Evolutionary conservation across 2,888 invertebrate species (phyloP), one percentile per base, ranked within the genome.

Genomic region (Automeris io): DNA sequence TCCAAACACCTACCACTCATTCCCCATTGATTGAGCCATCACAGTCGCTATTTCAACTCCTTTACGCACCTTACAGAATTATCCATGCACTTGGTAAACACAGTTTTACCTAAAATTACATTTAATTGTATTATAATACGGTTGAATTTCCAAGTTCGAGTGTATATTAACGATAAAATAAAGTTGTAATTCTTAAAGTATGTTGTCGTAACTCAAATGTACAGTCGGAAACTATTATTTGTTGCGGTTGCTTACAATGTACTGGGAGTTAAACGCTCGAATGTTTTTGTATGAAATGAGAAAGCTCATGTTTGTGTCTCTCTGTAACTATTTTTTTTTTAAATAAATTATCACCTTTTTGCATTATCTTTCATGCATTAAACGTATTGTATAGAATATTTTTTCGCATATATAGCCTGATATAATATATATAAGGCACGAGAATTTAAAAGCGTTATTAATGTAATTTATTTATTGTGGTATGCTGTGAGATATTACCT

Each of bases 11-110:
- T 69, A 65, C 70, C 60, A 63, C 49, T 55, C 61, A 64, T 59
- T 62, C 57, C 42, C 65, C 74, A 73, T 73, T 78, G 82, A 83
- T 83, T 82, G 78, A 83, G 79, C 71, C 83, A 80, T 83, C 78
- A 69, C 68, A 43, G 58, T 57, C 68, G 69, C 68, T 67, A 70
- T 77, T 77, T 69, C 69, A 70, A 69, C 71, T 68, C 65, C 70
- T 70, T 70, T 65, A 68, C 70, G 62, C 61, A 56, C 46, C 39
- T 42, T 13, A 47, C 58, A 42, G 62, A 45, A 32, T 52, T 59
- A 53, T 5, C 18, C 35, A 22, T 45, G 47, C 45, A 46, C 42
- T 7, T 5, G 8, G 9, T 18, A 32, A 7, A 9, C 23, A 2
- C 7, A 5, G 6, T 16, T 18, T 25, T 9, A 23, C 4, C 2